Percentiles rank a stretch among this genome's conserved stretches.
phyloP scores from a whole-genome alignment of 1,140 invertebrate species.

The Mesaphorura yosii region DNA sequence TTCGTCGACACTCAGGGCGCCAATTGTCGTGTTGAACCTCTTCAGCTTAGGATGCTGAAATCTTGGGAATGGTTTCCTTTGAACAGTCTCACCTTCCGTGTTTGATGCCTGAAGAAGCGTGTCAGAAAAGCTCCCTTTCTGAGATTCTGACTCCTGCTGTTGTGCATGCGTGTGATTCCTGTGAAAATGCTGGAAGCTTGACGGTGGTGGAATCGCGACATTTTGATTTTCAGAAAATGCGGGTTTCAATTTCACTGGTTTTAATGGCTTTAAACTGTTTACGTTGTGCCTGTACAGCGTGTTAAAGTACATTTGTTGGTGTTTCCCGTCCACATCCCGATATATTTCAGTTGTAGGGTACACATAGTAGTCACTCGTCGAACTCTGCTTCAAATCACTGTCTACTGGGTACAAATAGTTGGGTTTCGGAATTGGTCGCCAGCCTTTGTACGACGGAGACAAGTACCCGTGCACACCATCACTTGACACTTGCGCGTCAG shows the following conservation, averaged over 20 bases:
- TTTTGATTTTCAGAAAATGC: constrained; percentile 18
- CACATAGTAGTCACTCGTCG: not conserved
- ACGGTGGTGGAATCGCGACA: constrained; percentile 12
- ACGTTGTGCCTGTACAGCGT: constrained; percentile 20
- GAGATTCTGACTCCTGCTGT: not conserved
- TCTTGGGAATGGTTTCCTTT: constrained; percentile 15
- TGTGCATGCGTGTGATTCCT: too few species aligned
- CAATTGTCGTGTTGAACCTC: too few species aligned
- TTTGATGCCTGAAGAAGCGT: not conserved
- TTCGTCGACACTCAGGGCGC: too few species aligned
- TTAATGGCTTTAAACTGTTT: constrained; percentile 12
- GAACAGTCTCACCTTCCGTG: constrained; percentile 9
- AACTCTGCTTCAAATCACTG: not conserved
- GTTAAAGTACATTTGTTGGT: constrained; percentile 11
- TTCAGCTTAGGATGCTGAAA: too few species aligned
- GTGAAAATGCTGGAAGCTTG: too few species aligned
- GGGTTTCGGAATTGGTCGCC: constrained; percentile 24
- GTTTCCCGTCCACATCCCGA: not conserved
- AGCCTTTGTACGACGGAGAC: constrained; percentile 20
- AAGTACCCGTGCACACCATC: constrained; percentile 17
- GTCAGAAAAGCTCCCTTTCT: not conserved
- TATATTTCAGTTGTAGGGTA: constrained; percentile 4
- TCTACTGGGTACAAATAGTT: constrained; percentile 2
- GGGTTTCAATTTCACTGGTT: constrained; percentile 7
- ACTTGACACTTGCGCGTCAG: not conserved